These are phyloP conservation scores for Pristionchus exspectatus DNA, from an alignment of 2,888 invertebrate genomes.

Conservation along the genomic window DNA sequence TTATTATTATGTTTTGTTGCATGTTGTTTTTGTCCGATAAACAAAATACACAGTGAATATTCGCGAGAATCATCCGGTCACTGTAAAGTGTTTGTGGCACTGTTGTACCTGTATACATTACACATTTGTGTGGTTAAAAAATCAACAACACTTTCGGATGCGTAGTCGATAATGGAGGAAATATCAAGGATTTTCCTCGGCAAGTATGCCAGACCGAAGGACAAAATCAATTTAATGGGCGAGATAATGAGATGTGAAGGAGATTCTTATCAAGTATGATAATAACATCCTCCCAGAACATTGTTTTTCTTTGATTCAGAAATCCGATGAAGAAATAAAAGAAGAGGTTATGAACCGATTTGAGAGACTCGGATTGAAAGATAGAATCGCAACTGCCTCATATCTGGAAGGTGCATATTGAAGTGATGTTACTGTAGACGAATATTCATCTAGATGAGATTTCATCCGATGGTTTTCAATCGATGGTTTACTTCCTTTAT, in stretches of 20 bases:
- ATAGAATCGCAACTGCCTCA: neutral
- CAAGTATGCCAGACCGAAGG: neutral
- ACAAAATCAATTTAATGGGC: conserved; percentile 49
- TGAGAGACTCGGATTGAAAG: neutral
- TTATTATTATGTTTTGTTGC: neutral
- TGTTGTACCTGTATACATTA: neutral
- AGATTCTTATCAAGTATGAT: no score
- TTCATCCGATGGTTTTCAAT: neutral
- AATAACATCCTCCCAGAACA: no score
- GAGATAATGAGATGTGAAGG: neutral
- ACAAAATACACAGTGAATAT: neutral
- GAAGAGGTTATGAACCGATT: conserved; percentile 22
- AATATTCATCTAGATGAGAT: conserved; percentile 3
- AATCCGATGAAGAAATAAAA: neutral
- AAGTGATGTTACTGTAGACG: neutral
- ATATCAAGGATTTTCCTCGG: conserved; percentile 8
- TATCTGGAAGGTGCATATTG: neutral
- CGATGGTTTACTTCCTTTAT: conserved; percentile 14
- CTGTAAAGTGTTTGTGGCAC: conserved; percentile 21
- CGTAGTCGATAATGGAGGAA: conserved; percentile 32
- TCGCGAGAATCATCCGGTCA: neutral
- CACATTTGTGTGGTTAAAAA: neutral
- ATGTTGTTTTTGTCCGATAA: neutral
- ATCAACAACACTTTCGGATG: neutral
- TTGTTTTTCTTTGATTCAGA: neutral